phyloP scores from a whole-genome alignment of 1,140 invertebrate species.

The Protaetia brevitarsis region DNA sequence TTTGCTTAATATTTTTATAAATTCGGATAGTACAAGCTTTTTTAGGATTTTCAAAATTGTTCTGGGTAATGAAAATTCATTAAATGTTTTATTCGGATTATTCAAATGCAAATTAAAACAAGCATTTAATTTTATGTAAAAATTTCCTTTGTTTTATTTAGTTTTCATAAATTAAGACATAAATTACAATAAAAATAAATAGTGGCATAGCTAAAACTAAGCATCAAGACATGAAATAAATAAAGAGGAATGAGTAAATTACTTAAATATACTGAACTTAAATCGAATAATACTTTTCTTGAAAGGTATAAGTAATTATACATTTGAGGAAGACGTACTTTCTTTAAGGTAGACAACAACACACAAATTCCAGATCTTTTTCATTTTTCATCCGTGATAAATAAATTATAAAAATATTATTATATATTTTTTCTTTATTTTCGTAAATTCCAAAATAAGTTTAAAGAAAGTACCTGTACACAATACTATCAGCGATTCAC shows the following conservation, averaged over 20 bases:
- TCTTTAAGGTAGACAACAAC: not conserved
- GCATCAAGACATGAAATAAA: not conserved
- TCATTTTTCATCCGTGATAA: not conserved
- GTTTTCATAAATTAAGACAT: not conserved
- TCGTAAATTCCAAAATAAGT: too few relatives aligned
- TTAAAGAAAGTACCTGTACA: too few relatives aligned
- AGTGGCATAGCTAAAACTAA: not conserved
- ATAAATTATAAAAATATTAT: too few relatives aligned
- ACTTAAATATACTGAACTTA: slow-evolving; percentile 9
- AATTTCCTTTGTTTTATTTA: not conserved
- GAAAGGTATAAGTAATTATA: not conserved
- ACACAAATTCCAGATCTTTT: not conserved
- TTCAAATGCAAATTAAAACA: too few relatives aligned
- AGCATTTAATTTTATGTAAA: not conserved
- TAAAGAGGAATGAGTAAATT: not conserved
- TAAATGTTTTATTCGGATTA: too few relatives aligned
- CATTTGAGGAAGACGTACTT: not conserved
- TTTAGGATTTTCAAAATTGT: too few relatives aligned
- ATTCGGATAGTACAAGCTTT: too few relatives aligned
- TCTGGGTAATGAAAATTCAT: too few relatives aligned
- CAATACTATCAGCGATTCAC: too few relatives aligned
- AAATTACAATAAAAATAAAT: slow-evolving; percentile 14
- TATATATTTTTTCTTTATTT: too few relatives aligned
- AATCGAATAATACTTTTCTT: slow-evolving; percentile 4
- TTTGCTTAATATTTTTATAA: too few relatives aligned